phyloP scores from a whole-genome alignment of 2,888 invertebrate species.

The Leistus spinibarbis region DNA sequence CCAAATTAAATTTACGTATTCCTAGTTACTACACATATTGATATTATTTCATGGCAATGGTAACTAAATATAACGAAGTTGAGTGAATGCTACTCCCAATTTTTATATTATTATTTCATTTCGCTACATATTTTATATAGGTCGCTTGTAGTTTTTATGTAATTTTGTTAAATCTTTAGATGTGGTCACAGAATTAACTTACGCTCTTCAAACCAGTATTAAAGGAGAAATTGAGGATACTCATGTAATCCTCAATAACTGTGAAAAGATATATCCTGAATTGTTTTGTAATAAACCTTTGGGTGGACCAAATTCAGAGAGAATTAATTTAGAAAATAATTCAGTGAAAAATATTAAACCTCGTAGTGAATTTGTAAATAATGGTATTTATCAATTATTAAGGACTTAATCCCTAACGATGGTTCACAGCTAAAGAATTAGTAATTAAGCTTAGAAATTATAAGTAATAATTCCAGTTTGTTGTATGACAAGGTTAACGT shows the following conservation, averaged over 20 bases:
- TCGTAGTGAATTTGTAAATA: conserved; percentile 21
- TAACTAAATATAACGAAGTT: too few relatives aligned
- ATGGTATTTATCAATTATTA: conserved; percentile 9
- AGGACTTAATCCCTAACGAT: too few relatives aligned
- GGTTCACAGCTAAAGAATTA: too few relatives aligned
- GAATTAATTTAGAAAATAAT: not conserved
- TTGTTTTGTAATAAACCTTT: conserved; percentile 50
- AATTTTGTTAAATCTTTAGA: conserved; percentile 49
- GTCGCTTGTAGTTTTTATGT: not conserved
- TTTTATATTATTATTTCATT: too few relatives aligned
- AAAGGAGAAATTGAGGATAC: conserved; percentile 61
- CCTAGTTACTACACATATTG: too few relatives aligned
- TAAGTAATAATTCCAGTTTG: too few relatives aligned
- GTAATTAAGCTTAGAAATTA: too few relatives aligned
- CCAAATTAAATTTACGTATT: too few relatives aligned
- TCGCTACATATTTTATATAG: too few relatives aligned
- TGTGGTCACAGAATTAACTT: conserved; percentile 65
- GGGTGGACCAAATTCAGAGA: not conserved
- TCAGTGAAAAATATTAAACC: conserved; percentile 23
- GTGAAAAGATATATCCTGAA: conserved; percentile 60
- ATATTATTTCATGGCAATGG: too few relatives aligned
- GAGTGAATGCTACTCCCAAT: too few relatives aligned
- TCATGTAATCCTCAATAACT: conserved; percentile 57
- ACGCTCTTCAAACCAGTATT: conserved; percentile 63
- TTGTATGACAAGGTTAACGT: too few relatives aligned